Evolutionary conservation across 2,888 invertebrate genomes (phyloP).

Genomic region (Tetranychus piercei): DNA sequence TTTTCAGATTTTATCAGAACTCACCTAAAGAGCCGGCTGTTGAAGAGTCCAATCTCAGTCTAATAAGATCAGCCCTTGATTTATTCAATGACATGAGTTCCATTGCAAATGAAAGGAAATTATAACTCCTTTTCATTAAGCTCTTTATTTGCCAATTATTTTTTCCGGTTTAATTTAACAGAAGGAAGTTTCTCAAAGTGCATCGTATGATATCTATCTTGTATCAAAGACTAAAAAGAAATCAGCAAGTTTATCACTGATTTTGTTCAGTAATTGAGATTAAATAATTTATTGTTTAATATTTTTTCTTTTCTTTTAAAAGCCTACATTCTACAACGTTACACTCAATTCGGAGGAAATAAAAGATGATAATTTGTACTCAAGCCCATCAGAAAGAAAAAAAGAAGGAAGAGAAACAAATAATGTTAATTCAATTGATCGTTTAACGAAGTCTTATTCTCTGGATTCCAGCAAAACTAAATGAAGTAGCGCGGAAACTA

Average conservation of each 20-base stretch:
- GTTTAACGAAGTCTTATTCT: background rate
- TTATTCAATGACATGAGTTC: no score
- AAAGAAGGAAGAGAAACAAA: background rate
- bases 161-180: no score
- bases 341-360: background rate
- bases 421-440: background rate
- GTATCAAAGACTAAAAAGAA: no score
- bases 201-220: no score
- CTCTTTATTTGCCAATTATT: no score
- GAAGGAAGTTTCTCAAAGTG: no score
- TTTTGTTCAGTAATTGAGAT: background rate
- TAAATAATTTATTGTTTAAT: background rate
- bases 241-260: background rate
- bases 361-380: background rate
- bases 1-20: no score
- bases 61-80: no score
- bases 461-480: background rate
- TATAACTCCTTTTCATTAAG: no score
- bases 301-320: background rate
- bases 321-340: constrained; percentile 8
- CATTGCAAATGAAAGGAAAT: no score
- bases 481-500: background rate
- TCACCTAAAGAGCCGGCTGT: no score
- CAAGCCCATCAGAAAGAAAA: background rate
- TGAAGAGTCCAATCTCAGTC: no score